A percentile compares a stretch with the other conserved stretches of the same genome.
phyloP scores from a whole-genome alignment of 2,888 invertebrate genomes.

The Syrista parreyssii region DNA sequence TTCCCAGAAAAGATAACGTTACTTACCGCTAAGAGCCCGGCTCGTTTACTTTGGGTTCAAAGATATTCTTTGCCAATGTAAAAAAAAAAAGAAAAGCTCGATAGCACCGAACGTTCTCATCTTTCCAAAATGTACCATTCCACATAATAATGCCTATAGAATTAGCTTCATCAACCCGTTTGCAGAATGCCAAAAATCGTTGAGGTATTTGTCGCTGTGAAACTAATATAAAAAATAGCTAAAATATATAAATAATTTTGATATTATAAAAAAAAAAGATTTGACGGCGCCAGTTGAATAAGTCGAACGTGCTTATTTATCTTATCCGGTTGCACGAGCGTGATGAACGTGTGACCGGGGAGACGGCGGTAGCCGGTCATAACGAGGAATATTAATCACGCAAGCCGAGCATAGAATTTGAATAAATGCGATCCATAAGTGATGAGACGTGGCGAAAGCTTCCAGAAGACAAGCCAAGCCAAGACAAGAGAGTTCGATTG shows the following conservation, averaged over 20 bases:
- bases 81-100: background rate
- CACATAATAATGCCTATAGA: background rate
- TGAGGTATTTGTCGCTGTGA: background rate
- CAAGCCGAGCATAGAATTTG: slow-evolving; percentile 41
- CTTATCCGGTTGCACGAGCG: slow-evolving; percentile 8
- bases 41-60: background rate
- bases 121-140: background rate
- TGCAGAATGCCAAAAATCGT: background rate
- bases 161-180: background rate
- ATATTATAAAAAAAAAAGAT: background rate
- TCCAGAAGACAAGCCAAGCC: slow-evolving; percentile 38
- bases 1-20: slow-evolving; percentile 13
- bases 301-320: slow-evolving; percentile 1
- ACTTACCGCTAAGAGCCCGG: background rate
- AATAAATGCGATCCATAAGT: slow-evolving; percentile 60
- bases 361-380: slow-evolving; percentile 38
- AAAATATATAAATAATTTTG: background rate
- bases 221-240: background rate
- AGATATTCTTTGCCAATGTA: background rate
- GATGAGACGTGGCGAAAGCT: slow-evolving; percentile 64
- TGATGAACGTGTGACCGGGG: slow-evolving; percentile 7
- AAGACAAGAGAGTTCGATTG: slow-evolving; percentile 9
- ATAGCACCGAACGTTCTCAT: background rate
- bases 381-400: slow-evolving; percentile 58
- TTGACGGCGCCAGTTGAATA: background rate